Base-by-base conservation (phyloP, 2,113 vertebrate species). In the Nibea albiflora region DNA sequence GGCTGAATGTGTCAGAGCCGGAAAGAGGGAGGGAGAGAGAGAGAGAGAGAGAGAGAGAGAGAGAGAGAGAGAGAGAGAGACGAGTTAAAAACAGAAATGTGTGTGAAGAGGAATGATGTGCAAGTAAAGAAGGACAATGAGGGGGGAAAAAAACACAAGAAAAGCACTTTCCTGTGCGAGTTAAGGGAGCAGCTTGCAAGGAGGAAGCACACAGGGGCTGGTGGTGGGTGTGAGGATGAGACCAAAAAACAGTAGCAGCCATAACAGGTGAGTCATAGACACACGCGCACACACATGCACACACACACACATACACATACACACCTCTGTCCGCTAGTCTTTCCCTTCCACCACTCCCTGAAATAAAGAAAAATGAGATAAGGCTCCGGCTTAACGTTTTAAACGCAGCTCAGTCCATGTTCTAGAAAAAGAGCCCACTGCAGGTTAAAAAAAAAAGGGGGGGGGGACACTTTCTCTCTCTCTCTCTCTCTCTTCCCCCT, bases 251-350 rank as follows among this genome's bases (percentile, higher is more conserved):
- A 88, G 80, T 24, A 84, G 57, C 77, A 88, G 73, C 61, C 60
- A 81, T 80, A 88, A 87, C 80, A 90, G 82, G 87, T 92, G 87
- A 90, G 78, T 85, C 89, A 90, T 76, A 68, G 67, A 54, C 60
- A 74, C 49, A 53, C 31, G 24, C 24, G 24, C 24, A 2, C 24
- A 26, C 24, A 26, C 24, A n/a, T n/a, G 65, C 73, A 79, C 60
- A 74, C 49, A 57, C 42, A 17, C 68, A 35, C 65, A 50, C 64
- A 78, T 56, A 78, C 2, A 31, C 28, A 69, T 5, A 69, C 73
- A 79, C 80, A 86, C 68, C 78, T 81, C 63, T 86, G 80, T 87
- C 76, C 52, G 28, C 70, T 64, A 78, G 73, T 73, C 76, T 68
- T 76, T 76, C 50, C 78, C 70, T 69, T 83, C 57, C 72, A 83